Evolutionary conservation across 2,797 vertebrate species (phyloP).

Genomic region (Ceryle rudis): DNA sequence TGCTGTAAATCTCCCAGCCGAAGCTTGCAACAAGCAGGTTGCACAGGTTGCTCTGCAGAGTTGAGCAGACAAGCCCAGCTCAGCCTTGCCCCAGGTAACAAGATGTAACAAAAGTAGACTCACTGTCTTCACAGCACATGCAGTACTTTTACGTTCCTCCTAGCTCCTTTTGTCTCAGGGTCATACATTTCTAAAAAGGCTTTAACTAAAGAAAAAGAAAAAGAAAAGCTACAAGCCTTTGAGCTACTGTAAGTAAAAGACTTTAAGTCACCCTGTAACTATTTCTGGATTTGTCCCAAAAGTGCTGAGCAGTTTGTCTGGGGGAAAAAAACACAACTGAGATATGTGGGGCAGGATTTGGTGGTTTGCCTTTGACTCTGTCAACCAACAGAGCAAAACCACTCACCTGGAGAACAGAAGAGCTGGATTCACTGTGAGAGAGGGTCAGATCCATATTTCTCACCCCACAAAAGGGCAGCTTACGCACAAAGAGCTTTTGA

Average conservation of each 20-base stretch:
- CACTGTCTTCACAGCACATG: neutral
- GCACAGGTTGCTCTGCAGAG: rapidly evolving
- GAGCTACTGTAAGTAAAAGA: neutral
- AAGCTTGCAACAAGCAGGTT: neutral
- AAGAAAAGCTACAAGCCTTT: neutral
- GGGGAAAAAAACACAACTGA: neutral
- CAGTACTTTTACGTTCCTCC: neutral
- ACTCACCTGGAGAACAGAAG: neutral
- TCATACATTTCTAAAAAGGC: neutral
- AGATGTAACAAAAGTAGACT: neutral
- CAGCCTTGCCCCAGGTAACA: neutral
- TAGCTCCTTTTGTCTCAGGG: neutral
- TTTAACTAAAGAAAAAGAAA: neutral
- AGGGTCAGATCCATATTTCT: neutral
- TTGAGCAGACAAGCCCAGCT: neutral
- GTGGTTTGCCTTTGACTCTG: neutral
- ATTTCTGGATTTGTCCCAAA: neutral
- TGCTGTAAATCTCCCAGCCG: neutral
- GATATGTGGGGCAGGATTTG: rapidly evolving
- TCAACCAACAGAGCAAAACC: neutral
- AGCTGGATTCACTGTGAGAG: neutral
- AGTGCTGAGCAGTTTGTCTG: neutral
- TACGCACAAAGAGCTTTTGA: neutral
- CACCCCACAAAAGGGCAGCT: neutral
- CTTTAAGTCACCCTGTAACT: neutral